These are phyloP conservation scores for Stomorhina lunata DNA, from an alignment of 2,888 invertebrate species.

Conservation along the genomic window DNA sequence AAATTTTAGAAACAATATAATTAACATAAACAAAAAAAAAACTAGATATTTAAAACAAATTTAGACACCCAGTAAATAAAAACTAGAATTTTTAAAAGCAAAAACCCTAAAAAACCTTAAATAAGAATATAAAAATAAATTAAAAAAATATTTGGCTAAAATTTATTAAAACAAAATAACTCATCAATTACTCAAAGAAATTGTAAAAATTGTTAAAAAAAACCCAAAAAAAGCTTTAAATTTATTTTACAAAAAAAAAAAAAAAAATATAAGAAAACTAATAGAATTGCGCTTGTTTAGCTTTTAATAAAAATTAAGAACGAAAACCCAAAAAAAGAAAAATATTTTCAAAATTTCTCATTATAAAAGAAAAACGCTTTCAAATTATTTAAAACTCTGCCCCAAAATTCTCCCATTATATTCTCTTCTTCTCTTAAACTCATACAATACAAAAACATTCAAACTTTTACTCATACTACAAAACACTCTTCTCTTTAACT, in stretches of 20 bases:
- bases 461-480: not conserved
- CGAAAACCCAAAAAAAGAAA: constrained; percentile 3
- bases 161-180: constrained; percentile 13
- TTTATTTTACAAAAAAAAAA: constrained; percentile 5
- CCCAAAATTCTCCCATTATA: no score
- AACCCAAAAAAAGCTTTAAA: constrained; percentile 32
- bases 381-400: constrained; percentile 23
- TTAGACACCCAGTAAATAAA: constrained; percentile 31
- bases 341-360: constrained; percentile 14
- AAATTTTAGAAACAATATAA: constrained; percentile 25
- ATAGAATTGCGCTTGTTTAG: constrained; percentile 53
- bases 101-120: constrained; percentile 2
- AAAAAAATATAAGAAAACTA: constrained; percentile 14
- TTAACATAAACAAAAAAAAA: constrained; percentile 15
- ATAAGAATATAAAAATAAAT: constrained; percentile 11
- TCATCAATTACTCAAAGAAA: not conserved
- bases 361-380: constrained; percentile 39
- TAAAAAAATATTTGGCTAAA: constrained; percentile 47
- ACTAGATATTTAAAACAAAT: constrained; percentile 29
- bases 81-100: constrained; percentile 28
- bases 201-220: not conserved
- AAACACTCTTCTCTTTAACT: constrained; percentile 35
- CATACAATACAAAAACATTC: no score
- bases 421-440: not conserved
- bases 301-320: constrained; percentile 37